These are phyloP conservation scores for Drosophila buzzatii DNA, from an alignment of 2,888 invertebrate genomes.

Conservation along the genomic window DNA sequence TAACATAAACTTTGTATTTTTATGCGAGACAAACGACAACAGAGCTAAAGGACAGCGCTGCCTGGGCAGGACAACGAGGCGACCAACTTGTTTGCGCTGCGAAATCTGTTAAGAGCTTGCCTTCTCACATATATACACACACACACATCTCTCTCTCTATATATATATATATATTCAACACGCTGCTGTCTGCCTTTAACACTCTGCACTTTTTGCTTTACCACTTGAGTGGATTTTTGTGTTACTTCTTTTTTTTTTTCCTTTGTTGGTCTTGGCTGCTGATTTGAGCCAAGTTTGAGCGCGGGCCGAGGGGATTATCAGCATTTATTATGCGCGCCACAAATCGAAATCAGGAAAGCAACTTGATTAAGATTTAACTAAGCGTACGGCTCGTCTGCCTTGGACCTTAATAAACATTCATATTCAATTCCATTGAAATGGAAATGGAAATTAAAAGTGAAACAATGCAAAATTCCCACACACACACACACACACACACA, in stretches of 20 bases:
- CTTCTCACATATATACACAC: conserved; percentile 54
- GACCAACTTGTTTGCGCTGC: conserved; percentile 77
- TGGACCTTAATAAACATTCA: conserved; percentile 34
- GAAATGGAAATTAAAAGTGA: conserved; percentile 52
- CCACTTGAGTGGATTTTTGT: conserved; percentile 81
- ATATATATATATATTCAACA: conserved; percentile 22
- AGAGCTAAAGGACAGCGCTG: conserved; percentile 29
- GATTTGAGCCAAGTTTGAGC: conserved; percentile 40
- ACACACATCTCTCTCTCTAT: conserved; percentile 11
- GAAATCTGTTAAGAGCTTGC: conserved; percentile 79
- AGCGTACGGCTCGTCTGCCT: conserved; percentile 51
- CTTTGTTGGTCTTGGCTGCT: conserved; percentile 40
- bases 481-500: background rate
- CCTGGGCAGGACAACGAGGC: conserved; percentile 53
- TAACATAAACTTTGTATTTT: conserved; percentile 81
- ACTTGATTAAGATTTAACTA: conserved; percentile 80
- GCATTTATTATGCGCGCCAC: conserved; percentile 77
- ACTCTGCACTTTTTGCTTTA: conserved; percentile 65
- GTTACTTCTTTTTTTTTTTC: conserved; percentile 59
- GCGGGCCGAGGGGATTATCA: conserved; percentile 31
- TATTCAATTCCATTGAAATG: conserved; percentile 55
- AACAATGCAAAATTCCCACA: conserved; percentile 27
- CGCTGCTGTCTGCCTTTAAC: conserved; percentile 59
- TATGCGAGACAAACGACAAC: conserved; percentile 55
- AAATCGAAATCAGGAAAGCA: conserved; percentile 77